These are phyloP conservation scores for Galaxea fascicularis DNA, from an alignment of 92 coral and sea anemone species.

Conservation along the genomic window DNA sequence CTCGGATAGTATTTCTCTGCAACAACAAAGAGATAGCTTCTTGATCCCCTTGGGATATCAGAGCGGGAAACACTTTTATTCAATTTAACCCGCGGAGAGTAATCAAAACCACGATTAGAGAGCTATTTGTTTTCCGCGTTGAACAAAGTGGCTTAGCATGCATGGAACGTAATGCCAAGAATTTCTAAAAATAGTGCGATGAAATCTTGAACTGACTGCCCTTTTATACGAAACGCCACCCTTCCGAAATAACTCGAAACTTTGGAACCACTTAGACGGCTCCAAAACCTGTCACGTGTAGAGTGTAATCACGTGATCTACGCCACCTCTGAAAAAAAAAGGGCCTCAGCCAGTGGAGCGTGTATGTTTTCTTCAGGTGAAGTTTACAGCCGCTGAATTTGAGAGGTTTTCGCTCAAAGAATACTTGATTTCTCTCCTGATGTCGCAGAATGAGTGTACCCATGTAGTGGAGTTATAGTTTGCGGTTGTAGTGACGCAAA, in stretches of 20 bases:
- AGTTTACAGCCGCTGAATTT: conserved; percentile 45
- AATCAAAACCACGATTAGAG: conserved; percentile 16
- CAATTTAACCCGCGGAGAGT: background rate
- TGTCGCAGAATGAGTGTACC: background rate
- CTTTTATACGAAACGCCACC: conserved; percentile 32
- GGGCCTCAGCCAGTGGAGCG: conserved; percentile 20
- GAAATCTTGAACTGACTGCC: conserved; percentile 19
- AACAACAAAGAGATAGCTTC: no score
- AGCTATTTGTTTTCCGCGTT: conserved; percentile 33
- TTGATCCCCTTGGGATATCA: background rate
- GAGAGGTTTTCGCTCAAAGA: conserved; percentile 26
- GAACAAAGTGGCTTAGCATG: conserved; percentile 28
- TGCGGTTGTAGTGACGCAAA: conserved; percentile 1
- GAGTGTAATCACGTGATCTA: conserved; percentile 30
- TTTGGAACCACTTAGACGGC: conserved; percentile 36
- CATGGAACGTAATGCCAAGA: conserved; percentile 47
- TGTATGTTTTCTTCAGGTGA: conserved; percentile 39
- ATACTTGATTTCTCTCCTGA: conserved; percentile 22
- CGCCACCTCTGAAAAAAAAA: conserved; percentile 31
- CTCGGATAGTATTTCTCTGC: no score
- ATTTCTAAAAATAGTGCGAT: conserved; percentile 38
- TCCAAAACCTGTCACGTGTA: conserved; percentile 46
- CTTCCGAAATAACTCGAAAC: conserved; percentile 40
- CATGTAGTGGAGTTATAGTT: background rate
- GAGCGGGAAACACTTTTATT: background rate